phyloP scores from a whole-genome alignment of 2,797 vertebrate species.

The Prunella strophiata region DNA sequence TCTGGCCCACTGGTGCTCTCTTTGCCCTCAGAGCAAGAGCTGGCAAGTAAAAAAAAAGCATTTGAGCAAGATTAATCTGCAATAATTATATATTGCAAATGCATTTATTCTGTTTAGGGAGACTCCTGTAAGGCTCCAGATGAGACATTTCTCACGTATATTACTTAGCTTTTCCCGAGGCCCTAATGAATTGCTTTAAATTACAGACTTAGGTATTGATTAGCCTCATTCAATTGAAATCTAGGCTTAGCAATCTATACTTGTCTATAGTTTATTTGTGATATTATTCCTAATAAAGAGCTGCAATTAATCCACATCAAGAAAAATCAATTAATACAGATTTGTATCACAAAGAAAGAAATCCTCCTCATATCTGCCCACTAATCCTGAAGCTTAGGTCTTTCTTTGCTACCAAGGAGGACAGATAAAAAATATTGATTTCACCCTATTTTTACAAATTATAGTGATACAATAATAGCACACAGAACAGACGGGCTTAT shows the following conservation, averaged over 20 bases:
- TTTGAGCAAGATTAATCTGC: conserved; percentile 24
- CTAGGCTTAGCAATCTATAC: conserved; percentile 67
- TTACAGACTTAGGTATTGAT: conserved; percentile 71
- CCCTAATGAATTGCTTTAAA: conserved; percentile 65
- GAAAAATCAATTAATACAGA: conserved; percentile 78
- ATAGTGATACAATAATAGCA: conserved; percentile 24
- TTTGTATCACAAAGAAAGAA: conserved; percentile 76
- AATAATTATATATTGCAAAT: conserved; percentile 14
- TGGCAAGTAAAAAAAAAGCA: not conserved
- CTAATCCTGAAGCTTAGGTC: conserved; percentile 69
- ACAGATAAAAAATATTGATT: conserved; percentile 68
- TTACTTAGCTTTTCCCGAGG: conserved; percentile 55
- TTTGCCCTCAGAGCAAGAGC: not conserved
- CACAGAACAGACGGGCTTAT: conserved; percentile 60
- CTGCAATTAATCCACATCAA: conserved; percentile 76
- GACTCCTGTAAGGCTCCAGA: conserved; percentile 54
- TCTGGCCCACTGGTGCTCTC: not conserved
- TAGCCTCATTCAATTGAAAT: conserved; percentile 68
- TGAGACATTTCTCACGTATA: conserved; percentile 72
- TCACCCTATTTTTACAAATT: conserved; percentile 62
- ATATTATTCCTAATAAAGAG: conserved; percentile 73
- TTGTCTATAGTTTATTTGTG: conserved; percentile 59
- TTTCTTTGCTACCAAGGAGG: conserved; percentile 54
- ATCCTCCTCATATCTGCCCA: conserved; percentile 63
- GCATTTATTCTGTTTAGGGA: conserved; percentile 35